Base-by-base conservation (phyloP, 2,888 invertebrate genomes). In the Laothoe populi region DNA sequence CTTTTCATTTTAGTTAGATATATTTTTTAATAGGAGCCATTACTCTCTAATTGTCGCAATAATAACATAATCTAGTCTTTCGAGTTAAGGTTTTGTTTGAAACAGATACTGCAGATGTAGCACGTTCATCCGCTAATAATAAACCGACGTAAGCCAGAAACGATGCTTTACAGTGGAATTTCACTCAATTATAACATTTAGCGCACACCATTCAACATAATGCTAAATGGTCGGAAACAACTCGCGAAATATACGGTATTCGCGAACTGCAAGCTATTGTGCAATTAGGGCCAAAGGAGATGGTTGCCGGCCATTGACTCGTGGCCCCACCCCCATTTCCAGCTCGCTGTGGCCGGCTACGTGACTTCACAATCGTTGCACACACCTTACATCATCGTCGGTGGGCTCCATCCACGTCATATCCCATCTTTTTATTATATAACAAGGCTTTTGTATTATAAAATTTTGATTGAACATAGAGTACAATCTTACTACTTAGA, bases 321-420 rank as follows among this genome's bases (percentile, higher is more conserved):
- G 65, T 66, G 66, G 72, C 79, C 80, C 81, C 81, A 78, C 84
- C 82, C 81, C 79, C 77, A 66, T 69, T 63, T 66, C 63, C 64
- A 64, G 70, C 64, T 64, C 64, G 65, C 64, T 70, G 70, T 64
- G 72, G 66, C 70, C 66, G 78, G 66, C 81, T 88, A 90, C 90
- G 90, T 91, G 90, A 89, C 89, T 82, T 71, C 68, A 73, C 63
- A 71, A 75, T 70, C 81, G 83, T 87, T 78, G 74, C 78, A 75
- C 72, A 71, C 71, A 69, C 66, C 77, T 83, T 81, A 79, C 85
- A 80, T 83, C 84, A 84, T 74, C 77, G 76, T 35, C 60, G 53
- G 24, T 42, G 42, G 53, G 21, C 60, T 49, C 24, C 53, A 60
- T 42, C 19, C 23, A 21, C 53, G 60, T 61, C 42, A 61, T 42